These are phyloP conservation scores for Microplitis manilae DNA, from an alignment of 2,888 invertebrate genomes.

Conservation along the genomic window DNA sequence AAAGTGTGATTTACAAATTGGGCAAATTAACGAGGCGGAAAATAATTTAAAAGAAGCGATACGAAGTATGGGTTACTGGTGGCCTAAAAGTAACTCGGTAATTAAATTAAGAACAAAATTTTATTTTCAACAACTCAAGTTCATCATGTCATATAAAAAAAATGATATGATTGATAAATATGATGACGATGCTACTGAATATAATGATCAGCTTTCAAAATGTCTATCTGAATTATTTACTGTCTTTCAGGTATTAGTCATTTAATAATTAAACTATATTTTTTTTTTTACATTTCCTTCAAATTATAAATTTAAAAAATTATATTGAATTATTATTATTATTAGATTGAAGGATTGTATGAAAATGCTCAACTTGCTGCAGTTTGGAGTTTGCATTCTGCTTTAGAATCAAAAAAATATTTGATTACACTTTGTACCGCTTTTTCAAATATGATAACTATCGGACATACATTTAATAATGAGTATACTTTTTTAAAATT, in stretches of 20 bases:
- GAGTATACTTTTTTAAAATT: conserved; percentile 50
- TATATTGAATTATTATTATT: conserved; percentile 5
- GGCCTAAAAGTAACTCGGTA: conserved; percentile 64
- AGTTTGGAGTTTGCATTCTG: conserved; percentile 75
- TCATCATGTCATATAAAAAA: conserved; percentile 63
- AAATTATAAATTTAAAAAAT: neutral
- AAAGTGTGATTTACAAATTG: conserved; percentile 68
- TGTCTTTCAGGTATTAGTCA: conserved; percentile 67
- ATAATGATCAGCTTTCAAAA: conserved; percentile 71
- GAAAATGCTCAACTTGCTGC: conserved; percentile 75
- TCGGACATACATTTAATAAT: conserved; percentile 64
- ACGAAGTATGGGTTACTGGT: conserved; percentile 68
- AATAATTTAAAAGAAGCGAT: conserved; percentile 67
- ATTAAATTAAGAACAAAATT: conserved; percentile 57
- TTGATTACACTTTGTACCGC: conserved; percentile 74
- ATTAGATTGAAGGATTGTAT: conserved; percentile 63
- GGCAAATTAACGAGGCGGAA: conserved; percentile 69
- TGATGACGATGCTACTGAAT: conserved; percentile 68
- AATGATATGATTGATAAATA: conserved; percentile 54
- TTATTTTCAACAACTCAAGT: conserved; percentile 62
- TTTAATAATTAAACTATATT: neutral
- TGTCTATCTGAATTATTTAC: conserved; percentile 70
- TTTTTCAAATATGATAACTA: conserved; percentile 74
- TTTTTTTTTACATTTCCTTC: conserved; percentile 2
- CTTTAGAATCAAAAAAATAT: conserved; percentile 73